Percentiles rank a stretch among this genome's conserved stretches.
phyloP scores from a whole-genome alignment of 2,797 vertebrate species.

The Clarias fuscus region DNA sequence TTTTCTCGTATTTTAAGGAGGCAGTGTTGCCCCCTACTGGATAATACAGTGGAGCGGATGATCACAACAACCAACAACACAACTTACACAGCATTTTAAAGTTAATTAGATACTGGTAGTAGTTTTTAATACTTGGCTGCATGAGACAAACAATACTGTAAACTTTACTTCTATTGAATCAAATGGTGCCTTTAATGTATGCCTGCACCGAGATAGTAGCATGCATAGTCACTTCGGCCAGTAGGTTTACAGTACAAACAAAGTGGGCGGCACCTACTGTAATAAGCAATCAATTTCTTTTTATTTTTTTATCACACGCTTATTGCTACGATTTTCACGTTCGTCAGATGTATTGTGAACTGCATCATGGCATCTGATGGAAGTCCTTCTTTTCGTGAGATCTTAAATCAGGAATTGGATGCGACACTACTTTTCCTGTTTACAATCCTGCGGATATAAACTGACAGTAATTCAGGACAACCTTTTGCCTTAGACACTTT shows the following conservation, averaged over 20 bases:
- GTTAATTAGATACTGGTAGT: too few relatives aligned
- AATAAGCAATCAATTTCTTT: background rate
- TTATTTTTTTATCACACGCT: background rate
- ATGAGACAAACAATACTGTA: too few relatives aligned
- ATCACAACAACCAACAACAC: too few relatives aligned
- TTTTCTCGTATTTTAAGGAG: too few relatives aligned
- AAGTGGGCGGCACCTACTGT: background rate
- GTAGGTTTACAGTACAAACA: background rate
- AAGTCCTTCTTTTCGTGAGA: background rate
- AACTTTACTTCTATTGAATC: too few relatives aligned
- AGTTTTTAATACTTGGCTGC: too few relatives aligned
- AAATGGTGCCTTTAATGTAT: too few relatives aligned
- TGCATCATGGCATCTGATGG: too few relatives aligned
- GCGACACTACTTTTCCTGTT: background rate
- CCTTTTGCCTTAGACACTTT: constrained; percentile 47
- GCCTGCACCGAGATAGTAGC: background rate
- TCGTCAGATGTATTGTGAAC: background rate
- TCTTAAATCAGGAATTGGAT: background rate
- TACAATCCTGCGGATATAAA: constrained; percentile 1
- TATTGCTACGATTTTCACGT: background rate
- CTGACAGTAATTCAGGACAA: constrained; percentile 2
- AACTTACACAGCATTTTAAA: too few relatives aligned
- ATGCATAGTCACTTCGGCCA: background rate
- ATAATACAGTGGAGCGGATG: too few relatives aligned
- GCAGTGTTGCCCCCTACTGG: too few relatives aligned